These are phyloP conservation scores for cattle (Bos taurus) DNA, from an alignment of 2,113 vertebrate species.

Conservation along the genomic window ARS-UCD2.0 NC_037329.1:16988501-16989000, in stretches of 20 bases:
- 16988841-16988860: neutral
- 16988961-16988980: neutral
- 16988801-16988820: neutral
- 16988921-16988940: neutral
- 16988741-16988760: neutral
- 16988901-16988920: neutral
- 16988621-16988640: neutral
- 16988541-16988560: neutral
- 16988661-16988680: neutral
- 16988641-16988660: neutral
- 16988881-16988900: neutral
- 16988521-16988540: neutral
- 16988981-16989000: neutral
- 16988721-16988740: neutral
- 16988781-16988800: neutral
- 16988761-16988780: neutral
- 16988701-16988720: neutral
- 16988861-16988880: neutral
- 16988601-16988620: neutral
- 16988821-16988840: neutral
- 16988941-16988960: neutral
- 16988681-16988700: neutral
- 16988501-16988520: neutral
- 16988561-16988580: neutral
- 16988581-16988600: rapidly evolving